Conservation (phyloP, 2,797 vertebrate species). For the Sebastes trivittatus region DNA sequence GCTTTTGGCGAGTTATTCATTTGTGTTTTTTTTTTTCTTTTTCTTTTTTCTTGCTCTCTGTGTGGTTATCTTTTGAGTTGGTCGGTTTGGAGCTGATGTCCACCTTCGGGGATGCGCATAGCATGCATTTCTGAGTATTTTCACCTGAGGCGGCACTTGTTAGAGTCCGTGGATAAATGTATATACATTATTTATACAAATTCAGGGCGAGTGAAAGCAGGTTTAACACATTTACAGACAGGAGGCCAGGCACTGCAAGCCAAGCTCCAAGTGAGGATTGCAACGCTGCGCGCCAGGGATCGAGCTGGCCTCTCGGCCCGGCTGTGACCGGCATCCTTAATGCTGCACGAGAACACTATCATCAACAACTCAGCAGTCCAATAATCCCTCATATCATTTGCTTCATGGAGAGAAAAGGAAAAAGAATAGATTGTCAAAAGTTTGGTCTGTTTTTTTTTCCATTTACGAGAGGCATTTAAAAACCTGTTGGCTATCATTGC, state of each 20-base stretch:
- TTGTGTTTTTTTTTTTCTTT: slow-evolving; percentile 37
- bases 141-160: slow-evolving; percentile 83
- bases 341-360: slow-evolving; percentile 46
- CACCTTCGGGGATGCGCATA: slow-evolving; percentile 79
- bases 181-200: slow-evolving; percentile 86
- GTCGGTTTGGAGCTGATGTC: slow-evolving; percentile 76
- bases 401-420: background rate
- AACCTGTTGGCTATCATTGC: background rate
- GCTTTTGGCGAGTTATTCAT: slow-evolving; percentile 80
- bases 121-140: slow-evolving; percentile 83
- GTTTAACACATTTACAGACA: slow-evolving; percentile 80
- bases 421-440: background rate
- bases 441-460: background rate
- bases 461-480: background rate
- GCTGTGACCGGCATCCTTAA: slow-evolving; percentile 72
- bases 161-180: slow-evolving; percentile 83
- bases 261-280: slow-evolving; percentile 72
- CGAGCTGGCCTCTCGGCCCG: slow-evolving; percentile 46
- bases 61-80: slow-evolving; percentile 75
- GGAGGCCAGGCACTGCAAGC: slow-evolving; percentile 76
- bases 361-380: slow-evolving; percentile 17
- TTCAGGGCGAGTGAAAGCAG: slow-evolving; percentile 79
- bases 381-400: slow-evolving; percentile 8
- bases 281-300: slow-evolving; percentile 51
- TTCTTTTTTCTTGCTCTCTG: slow-evolving; percentile 56